phyloP scores from a whole-genome alignment of 1,140 invertebrate species.

The Hetaerina americana region DNA sequence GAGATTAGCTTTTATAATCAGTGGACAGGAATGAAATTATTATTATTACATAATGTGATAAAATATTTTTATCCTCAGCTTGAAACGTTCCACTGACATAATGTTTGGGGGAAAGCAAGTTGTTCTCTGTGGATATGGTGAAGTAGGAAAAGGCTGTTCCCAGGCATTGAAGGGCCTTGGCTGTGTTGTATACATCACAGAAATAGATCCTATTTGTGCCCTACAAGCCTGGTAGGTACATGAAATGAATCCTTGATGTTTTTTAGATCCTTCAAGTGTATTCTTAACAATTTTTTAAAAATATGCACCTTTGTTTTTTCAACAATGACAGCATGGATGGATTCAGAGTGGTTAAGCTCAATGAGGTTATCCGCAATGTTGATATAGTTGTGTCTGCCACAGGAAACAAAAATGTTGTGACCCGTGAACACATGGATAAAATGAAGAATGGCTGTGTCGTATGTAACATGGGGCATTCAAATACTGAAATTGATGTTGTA shows the following conservation, averaged over 20 bases:
- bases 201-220: conserved; percentile 97
- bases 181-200: conserved; percentile 88
- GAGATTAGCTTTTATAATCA: no score
- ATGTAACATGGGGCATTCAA: conserved; percentile 97
- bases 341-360: conserved; percentile 86
- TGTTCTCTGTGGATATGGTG: conserved; percentile 92
- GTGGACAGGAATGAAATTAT: no score
- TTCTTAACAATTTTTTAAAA: conserved; percentile 9
- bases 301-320: conserved; percentile 2
- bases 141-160: conserved; percentile 95
- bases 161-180: conserved; percentile 90
- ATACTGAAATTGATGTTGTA: conserved; percentile 95
- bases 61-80: conserved; percentile 37
- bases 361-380: conserved; percentile 84
- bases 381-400: conserved; percentile 93
- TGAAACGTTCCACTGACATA: conserved; percentile 91
- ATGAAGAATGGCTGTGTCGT: conserved; percentile 95
- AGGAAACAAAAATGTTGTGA: conserved; percentile 93
- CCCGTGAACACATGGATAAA: conserved; percentile 88
- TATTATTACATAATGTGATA: neutral
- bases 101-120: conserved; percentile 98
- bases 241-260: neutral
- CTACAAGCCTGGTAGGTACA: conserved; percentile 75
- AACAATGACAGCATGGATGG: conserved; percentile 82
- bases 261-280: conserved; percentile 4